Evolutionary conservation across 2,888 invertebrate genomes (phyloP).

Genomic region (Drosophila kanekoi): DNA sequence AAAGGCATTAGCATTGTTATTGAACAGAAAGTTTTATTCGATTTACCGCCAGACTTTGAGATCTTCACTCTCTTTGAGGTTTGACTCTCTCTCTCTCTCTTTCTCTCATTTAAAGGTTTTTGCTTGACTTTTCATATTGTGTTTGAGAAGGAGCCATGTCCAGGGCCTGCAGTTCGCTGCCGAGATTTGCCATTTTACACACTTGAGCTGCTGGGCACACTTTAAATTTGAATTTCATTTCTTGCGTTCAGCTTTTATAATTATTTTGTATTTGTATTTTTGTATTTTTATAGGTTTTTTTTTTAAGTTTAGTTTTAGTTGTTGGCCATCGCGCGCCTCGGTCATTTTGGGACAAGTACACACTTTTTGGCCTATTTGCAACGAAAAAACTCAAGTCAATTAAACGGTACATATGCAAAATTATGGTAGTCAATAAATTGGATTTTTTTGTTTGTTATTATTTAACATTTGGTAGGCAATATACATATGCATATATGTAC

Average conservation of each 20-base stretch:
- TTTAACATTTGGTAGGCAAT: slow-evolving; percentile 56
- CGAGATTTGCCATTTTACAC: slow-evolving; percentile 45
- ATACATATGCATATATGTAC: slow-evolving; percentile 31
- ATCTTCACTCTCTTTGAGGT: slow-evolving; percentile 37
- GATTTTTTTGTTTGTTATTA: slow-evolving; percentile 58
- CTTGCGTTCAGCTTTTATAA: slow-evolving; percentile 63
- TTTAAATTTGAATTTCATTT: slow-evolving; percentile 63
- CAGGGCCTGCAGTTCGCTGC: slow-evolving; percentile 51
- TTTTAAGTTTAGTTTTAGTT: slow-evolving; percentile 82
- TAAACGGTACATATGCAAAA: slow-evolving; percentile 77
- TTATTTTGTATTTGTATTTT: slow-evolving; percentile 54
- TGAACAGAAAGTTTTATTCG: slow-evolving; percentile 63
- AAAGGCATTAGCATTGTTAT: slow-evolving; percentile 74
- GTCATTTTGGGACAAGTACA: slow-evolving; percentile 85
- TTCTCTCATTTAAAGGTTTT: slow-evolving; percentile 37
- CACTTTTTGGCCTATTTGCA: slow-evolving; percentile 86
- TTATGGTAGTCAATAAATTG: slow-evolving; percentile 70
- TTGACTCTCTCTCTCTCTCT: slow-evolving; percentile 20
- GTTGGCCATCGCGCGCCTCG: slow-evolving; percentile 86
- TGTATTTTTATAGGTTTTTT: slow-evolving; percentile 52
- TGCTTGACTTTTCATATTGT: slow-evolving; percentile 38
- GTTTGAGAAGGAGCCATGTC: slow-evolving; percentile 40
- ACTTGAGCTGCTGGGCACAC: slow-evolving; percentile 59
- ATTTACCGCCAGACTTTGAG: slow-evolving; percentile 81
- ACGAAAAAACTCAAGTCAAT: slow-evolving; percentile 85